Base-by-base conservation (phyloP, 2,797 vertebrate species). In the Anguilla megastoma region DNA sequence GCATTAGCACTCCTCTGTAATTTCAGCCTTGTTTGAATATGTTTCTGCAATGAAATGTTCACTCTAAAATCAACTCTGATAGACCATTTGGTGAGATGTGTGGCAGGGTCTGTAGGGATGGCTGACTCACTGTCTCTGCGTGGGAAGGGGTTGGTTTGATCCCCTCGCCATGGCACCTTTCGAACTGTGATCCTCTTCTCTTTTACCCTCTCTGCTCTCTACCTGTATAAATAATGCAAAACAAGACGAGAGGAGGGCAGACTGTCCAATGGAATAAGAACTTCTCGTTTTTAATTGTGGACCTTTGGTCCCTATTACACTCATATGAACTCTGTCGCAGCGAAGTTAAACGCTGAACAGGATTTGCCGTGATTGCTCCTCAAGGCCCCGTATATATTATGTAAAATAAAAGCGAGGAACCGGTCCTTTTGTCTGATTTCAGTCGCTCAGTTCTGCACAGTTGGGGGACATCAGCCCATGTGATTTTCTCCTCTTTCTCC, bases 401-500 rank as follows among this genome's bases (percentile, higher is more conserved):
- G 8, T 30, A 16, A 41, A 36, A 76, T 79, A 18, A 36, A 79
- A 79, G 33, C 10, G 52, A 56, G 52, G 58, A 60, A 21, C 10
- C 12, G 27, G 58, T n/a, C 18, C 79, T 50, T n/a, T 9, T 48
- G 7, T 82, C 41, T 24, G 45, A 82, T 50, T 45, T 45, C 14
- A 82, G 41, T n/a, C 21, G 1, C 10, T n/a, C 45, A 82, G 3
- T 9, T 21, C 21, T 36, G 10, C 8, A 18, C 1, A 18, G n/a
- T 3, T 27, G n/a, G 71, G 69, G 45, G n/a, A 24, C 84, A 27
- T 79, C 24, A 63, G 50, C 1, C 87, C 69, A n/a, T 76, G 7
- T 83, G 30, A 4, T 41, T 66, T 84, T 21, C 60, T 69, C 60
- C 87, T 63, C 80, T 91, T 21, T 90, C 14, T 87, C 54, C 88